Conservation (phyloP, 1,140 invertebrate genomes). For the Eumaeus atala region DNA sequence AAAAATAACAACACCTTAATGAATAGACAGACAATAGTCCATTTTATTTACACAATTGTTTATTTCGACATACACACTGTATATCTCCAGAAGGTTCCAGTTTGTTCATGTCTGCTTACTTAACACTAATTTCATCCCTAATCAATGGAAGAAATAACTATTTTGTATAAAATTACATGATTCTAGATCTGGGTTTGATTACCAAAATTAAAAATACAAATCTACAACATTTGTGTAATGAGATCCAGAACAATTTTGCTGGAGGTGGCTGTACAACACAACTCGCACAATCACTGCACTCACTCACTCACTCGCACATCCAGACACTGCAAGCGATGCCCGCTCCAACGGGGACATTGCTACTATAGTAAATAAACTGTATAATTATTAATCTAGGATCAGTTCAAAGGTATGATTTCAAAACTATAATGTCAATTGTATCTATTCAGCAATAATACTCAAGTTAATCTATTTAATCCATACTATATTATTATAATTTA, state of each 20-base stretch:
- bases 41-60: constrained; percentile 69
- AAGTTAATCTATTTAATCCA: constrained; percentile 65
- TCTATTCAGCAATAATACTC: constrained; percentile 72
- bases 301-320: constrained; percentile 24
- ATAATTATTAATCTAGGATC: constrained; percentile 53
- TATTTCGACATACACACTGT: constrained; percentile 61
- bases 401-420: constrained; percentile 53
- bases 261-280: constrained; percentile 31
- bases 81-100: constrained; percentile 60
- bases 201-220: constrained; percentile 63
- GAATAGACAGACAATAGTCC: constrained; percentile 24
- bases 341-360: constrained; percentile 22
- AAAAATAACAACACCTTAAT: constrained; percentile 11
- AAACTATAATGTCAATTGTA: constrained; percentile 56
- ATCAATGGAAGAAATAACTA: constrained; percentile 60
- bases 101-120: constrained; percentile 69
- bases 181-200: constrained; percentile 51
- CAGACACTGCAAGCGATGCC: constrained; percentile 17
- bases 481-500: constrained; percentile 70
- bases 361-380: constrained; percentile 43
- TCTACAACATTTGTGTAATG: constrained; percentile 61
- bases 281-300: constrained; percentile 32
- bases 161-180: constrained; percentile 68
- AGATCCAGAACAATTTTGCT: constrained; percentile 59
- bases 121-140: constrained; percentile 64